Base-by-base conservation (phyloP, 2,888 invertebrate genomes). In the Brenthis hecate region DNA sequence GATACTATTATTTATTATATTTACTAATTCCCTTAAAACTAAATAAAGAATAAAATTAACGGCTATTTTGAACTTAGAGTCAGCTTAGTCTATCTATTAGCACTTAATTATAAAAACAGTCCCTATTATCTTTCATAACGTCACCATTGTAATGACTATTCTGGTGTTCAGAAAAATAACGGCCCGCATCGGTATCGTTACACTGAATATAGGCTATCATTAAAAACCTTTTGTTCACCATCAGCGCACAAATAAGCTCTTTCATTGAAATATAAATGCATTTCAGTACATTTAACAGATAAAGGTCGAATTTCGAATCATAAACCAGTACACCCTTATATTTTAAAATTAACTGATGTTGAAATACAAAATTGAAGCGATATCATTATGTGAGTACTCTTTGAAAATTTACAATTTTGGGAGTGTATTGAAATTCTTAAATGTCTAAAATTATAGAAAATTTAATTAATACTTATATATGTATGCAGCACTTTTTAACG, bases 191-290 rank as follows among this genome's bases (percentile, higher is more conserved):
- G 43, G 58, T 54, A 54, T 60, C 60, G 55, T 60, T 61, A 66
- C 48, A 54, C 28, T 19, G 58, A 54, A 28, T 47, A 54, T 60
- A 66, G 11, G 56, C 61, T 56, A 64, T 70, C 60, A 70, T 68
- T 65, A 70, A 61, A 54, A 61, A 32, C 32, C 61, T 56, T 68
- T 70, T 70, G 66, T 69, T 68, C 28, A 54, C 55, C 48, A 62
- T 56, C 47, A 53, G 53, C 60, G 58, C 28, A 47, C 56, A 57
- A 70, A 70, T 67, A 61, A 16, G 47, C 53, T 56, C 28, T 70
- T 53, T 67, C 64, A 50, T 66, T 61, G 32, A 36, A 56, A 70
- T 65, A 57, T 61, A 54, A 70, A 63, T 43, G 23, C 19, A 55
- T 47, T 68, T 57, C n/a, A 53, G 51, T 51, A 51, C 19, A 51